Evolutionary conservation across 2,113 vertebrate species (phyloP), one percentile per base, ranked within the genome.

Genomic region (Columba janthina): DNA sequence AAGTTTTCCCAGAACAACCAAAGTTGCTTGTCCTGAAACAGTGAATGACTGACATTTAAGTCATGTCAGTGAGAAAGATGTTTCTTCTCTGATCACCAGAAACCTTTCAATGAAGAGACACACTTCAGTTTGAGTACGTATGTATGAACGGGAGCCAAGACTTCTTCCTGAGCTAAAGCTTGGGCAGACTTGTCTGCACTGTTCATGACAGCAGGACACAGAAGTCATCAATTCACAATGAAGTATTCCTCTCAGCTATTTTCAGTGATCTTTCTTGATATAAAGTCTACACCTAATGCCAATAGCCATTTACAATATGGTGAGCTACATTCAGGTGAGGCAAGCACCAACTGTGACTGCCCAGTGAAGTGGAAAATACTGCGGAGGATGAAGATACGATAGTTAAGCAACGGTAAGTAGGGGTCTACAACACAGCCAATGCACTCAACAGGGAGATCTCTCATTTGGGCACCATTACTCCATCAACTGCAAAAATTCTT

Each of bases 351-450:
- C 31, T 42, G 3, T 20, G 12, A 29, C 26, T 71, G 71, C n/a
- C 46, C 40, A 48, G 44, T 28, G 31, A 75, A 36, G 24, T 6
- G 11, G 20, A 65, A 75, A 54, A 46, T 12, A 48, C 24, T 44
- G 26, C 5, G 8, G 6, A 82, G 2, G 34, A 71, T 11, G 19
- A 19, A 88, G 48, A 40, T 32, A n/a, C 0, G 2, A n/a, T 2
- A 44, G 25, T 28, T 71, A n/a, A 46, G 32, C 21, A 71, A 71
- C 36, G 71, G 5, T n/a, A 53, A 67, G 25, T 28, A 25, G 6
- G 9, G 79, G 7, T 12, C n/a, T 31, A 28, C 24, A 66, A 67
- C 13, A 53, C 4, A 58, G 20, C 9, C 42, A 15, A 53, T 57
- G 36, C 21, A 40, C 21, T 44, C 29, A 88, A 17, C 13, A 24